phyloP scores from a whole-genome alignment of 2,113 vertebrate species.

The Bubalus kerabau region DNA sequence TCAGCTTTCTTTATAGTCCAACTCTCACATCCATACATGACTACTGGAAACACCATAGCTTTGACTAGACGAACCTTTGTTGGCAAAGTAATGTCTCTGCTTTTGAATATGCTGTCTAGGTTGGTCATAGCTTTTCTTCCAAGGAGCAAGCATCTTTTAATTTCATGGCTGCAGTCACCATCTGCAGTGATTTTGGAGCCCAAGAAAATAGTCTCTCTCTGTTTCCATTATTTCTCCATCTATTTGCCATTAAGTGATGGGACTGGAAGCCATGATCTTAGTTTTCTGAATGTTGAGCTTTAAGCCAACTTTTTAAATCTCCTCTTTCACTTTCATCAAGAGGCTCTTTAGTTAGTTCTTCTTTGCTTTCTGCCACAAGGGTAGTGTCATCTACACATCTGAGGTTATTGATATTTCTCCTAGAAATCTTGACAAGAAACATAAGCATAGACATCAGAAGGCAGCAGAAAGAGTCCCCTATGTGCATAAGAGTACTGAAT shows the following conservation, averaged over 20 bases:
- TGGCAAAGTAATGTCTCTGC: background rate
- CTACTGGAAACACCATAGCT: background rate
- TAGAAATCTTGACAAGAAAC: background rate
- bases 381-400: background rate
- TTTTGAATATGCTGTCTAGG: background rate
- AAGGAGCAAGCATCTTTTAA: background rate
- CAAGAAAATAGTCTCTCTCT: background rate
- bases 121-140: background rate
- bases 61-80: background rate
- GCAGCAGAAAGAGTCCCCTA: background rate
- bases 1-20: background rate
- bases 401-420: background rate
- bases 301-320: background rate
- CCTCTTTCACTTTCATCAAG: background rate
- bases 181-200: background rate
- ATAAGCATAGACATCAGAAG: background rate
- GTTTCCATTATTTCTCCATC: background rate
- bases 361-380: background rate
- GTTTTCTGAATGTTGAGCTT: background rate
- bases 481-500: background rate
- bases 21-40: background rate
- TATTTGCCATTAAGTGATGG: background rate
- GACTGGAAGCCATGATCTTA: background rate
- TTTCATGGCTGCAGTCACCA: background rate
- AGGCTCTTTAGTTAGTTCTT: background rate